Conservation (phyloP, 2,113 vertebrate genomes). For the Ramphastos sulfuratus region DNA sequence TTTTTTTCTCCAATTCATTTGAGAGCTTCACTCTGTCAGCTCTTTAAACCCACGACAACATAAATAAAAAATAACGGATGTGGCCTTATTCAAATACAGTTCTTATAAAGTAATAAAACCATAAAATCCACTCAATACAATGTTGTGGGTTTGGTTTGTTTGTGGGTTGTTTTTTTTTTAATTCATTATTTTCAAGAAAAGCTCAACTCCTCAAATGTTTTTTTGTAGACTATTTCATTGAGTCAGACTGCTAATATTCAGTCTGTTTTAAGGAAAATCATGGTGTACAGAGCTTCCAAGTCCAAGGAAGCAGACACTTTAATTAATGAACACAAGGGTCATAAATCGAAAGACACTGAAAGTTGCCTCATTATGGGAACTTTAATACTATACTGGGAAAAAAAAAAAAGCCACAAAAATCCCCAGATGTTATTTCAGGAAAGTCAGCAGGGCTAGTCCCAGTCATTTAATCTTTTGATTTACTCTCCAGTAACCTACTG, state of each 20-base stretch:
- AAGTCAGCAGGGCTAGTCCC: neutral
- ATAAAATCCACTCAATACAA: accelerated
- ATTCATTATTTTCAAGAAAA: neutral
- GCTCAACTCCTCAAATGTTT: neutral
- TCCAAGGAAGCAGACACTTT: neutral
- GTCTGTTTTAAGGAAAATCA: neutral
- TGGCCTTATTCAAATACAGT: neutral
- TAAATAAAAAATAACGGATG: neutral
- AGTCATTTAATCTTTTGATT: neutral
- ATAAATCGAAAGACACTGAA: neutral
- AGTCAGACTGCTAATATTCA: neutral
- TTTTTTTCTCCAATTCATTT: no score
- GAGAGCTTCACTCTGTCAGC: no score
- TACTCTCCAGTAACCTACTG: neutral
- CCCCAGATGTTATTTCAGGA: neutral
- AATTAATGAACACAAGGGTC: neutral
- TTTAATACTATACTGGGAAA: neutral
- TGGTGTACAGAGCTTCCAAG: neutral
- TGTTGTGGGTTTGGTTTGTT: no score
- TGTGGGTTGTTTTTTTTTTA: neutral
- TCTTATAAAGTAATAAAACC: neutral
- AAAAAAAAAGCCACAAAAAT: no score
- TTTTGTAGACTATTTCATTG: neutral
- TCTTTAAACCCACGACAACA: no score
- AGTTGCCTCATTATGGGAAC: neutral